Percentiles rank a stretch among this genome's conserved stretches.
These are phyloP conservation scores for Sussaba pulchella DNA, from an alignment of 2,888 invertebrate species.

Conservation along the genomic window DNA sequence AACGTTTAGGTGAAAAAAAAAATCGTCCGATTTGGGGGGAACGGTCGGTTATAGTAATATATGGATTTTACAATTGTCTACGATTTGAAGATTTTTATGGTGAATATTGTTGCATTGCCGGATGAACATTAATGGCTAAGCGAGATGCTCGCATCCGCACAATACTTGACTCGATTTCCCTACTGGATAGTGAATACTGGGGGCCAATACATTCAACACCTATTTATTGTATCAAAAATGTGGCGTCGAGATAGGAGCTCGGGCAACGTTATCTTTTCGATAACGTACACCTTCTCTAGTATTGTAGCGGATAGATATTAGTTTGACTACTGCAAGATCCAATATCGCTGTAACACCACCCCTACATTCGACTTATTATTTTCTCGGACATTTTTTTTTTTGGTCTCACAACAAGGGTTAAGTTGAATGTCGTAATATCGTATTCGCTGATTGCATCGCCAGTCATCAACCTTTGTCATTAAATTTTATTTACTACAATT, in stretches of 20 bases:
- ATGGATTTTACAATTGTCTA: neutral
- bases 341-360: conserved; percentile 10
- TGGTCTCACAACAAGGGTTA: neutral
- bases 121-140: neutral
- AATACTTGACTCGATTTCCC: conserved; percentile 70
- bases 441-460: neutral
- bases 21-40: neutral
- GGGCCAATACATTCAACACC: conserved; percentile 81
- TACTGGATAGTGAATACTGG: conserved; percentile 75
- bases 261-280: conserved; percentile 82
- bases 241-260: conserved; percentile 83
- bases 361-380: conserved; percentile 23
- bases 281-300: conserved; percentile 80
- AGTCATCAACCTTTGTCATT: neutral
- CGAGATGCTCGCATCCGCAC: conserved; percentile 47
- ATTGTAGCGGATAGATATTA: conserved; percentile 80
- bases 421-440: neutral
- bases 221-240: conserved; percentile 83
- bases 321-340: conserved; percentile 76
- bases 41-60: neutral
- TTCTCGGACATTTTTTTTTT: conserved; percentile 4
- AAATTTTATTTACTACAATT: neutral
- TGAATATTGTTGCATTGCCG: neutral
- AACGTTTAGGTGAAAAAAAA: neutral
- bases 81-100: neutral